phyloP scores from a whole-genome alignment of 1,140 invertebrate species.

The Apolygus lucorum region DNA sequence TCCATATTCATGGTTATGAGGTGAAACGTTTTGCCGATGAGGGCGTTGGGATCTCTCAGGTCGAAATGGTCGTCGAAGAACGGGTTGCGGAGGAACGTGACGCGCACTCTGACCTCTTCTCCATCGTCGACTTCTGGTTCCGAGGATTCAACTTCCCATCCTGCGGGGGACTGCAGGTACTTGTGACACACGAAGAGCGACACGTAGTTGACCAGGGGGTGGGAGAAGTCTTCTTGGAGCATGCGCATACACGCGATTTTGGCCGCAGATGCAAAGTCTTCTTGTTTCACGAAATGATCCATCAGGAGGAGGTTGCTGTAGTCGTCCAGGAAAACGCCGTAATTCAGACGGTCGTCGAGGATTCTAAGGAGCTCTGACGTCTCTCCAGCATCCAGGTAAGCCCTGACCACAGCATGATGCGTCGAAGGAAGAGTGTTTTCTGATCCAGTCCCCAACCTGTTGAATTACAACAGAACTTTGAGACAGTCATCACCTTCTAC shows the following conservation, averaged over 20 bases:
- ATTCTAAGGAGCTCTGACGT: conserved; percentile 57
- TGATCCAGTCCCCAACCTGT: conserved; percentile 56
- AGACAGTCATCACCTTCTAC: too few relatives aligned
- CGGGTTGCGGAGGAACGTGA: conserved; percentile 68
- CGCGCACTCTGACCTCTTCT: conserved; percentile 66
- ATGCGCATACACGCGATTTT: conserved; percentile 68
- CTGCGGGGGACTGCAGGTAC: conserved; percentile 53
- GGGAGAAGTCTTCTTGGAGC: conserved; percentile 77
- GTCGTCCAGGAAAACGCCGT: conserved; percentile 80
- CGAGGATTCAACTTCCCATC: conserved; percentile 43
- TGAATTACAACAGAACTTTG: too few relatives aligned
- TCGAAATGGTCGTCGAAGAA: conserved; percentile 85
- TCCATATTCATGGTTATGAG: conserved; percentile 47
- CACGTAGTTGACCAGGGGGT: conserved; percentile 60
- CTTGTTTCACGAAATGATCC: conserved; percentile 61
- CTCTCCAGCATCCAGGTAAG: conserved; percentile 50
- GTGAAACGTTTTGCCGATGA: conserved; percentile 70
- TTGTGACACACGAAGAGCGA: conserved; percentile 65
- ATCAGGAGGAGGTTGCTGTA: conserved; percentile 72
- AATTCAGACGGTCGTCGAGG: conserved; percentile 71
- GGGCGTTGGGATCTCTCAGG: conserved; percentile 51
- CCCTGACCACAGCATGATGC: conserved; percentile 64
- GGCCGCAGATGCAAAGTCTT: conserved; percentile 62
- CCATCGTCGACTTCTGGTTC: conserved; percentile 38
- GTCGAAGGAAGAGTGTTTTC: conserved; percentile 65